Base-by-base conservation (phyloP, 2,888 invertebrate species). In the Cephus pygmeus region DNA sequence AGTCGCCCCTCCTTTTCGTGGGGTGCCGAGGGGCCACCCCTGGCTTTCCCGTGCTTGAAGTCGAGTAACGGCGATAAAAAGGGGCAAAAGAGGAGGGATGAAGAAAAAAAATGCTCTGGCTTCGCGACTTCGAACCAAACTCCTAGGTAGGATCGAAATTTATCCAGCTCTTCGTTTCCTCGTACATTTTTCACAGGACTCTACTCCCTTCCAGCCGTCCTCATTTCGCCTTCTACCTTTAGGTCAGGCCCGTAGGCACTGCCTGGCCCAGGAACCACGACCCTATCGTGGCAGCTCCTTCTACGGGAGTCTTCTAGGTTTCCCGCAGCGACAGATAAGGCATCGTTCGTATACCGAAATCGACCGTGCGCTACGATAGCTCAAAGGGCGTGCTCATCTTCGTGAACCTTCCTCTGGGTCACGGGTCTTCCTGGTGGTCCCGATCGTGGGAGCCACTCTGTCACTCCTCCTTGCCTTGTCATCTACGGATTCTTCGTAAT, bases 281-380 rank as follows among this genome's bases (percentile, higher is more conserved):
- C 6, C 40, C n/a, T 71, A 12, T 71, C 30, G 71, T 31, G 31
- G 33, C 71, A 33, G 71, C 71, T 71, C 71, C 71, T 71, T 71
- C 71, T 31, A 71, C 84, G 82, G 85, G 85, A 83, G 86, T 84
- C 82, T 77, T 79, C 68, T 69, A 73, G 77, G 82, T 84, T 85
- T 83, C 87, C 87, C 85, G 88, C 84, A 81, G 88, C 82, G 85
- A 83, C 82, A 79, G 82, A 78, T 78, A 78, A 78, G 83, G 81
- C 80, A 83, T 82, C 83, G 75, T 35, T 34, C 78, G 76, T 69
- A 73, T 31, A 84, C 80, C 83, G 81, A 81, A 86, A 82, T 83
- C 86, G 83, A 86, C 83, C 80, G 85, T 84, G 81, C 85, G 85
- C 82, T 81, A 81, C 82, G 86, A 87, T 83, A 85, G 83, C 73